Base-by-base conservation (phyloP, 1,140 invertebrate species). In the Venustaconcha ellipsiformis region DNA sequence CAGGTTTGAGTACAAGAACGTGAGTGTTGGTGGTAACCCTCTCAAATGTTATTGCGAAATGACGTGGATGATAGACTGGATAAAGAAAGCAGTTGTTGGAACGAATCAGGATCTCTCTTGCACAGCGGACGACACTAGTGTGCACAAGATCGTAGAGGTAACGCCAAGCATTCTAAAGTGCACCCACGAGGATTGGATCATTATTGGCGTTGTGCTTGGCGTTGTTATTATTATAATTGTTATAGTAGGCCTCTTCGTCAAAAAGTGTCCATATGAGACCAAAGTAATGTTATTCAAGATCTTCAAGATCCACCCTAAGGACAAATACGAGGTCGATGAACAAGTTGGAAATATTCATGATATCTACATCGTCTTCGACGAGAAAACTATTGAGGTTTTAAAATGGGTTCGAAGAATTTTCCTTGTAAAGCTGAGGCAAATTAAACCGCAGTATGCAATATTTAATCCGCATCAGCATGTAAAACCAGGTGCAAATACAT, bases 251-350 rank as follows among this genome's bases (percentile, higher is more conserved):
- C 66, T 83, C 12, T 81, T 79, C 1, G 82, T 78, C 23, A 81
- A 78, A 76, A 30, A 79, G 37, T 83, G 82, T 71, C 79, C 79
- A 2, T 83, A 83, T 26, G 82, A 83, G 62, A 83, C 82, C 12
- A 83, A 83, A 75, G 82, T 83, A 57, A 67, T 83, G 20, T 17
- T 83, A 37, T 81, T 70, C 26, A 76, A 72, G 70, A 55, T 81
- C 15, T 76, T 81, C n/a, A 23, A 75, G 1, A 78, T 81, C 1
- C 82, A 83, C 67, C 79, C 82, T 11, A 55, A 58, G 2, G 78
- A 80, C 58, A 79, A 72, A 12, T 81, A 80, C 56, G n/a, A 66
- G 23, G 70, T 81, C 12, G 82, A 83, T 37, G 14, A 63, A 18
- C 68, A 67, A 2, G 64, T 63, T 6, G 58, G 56, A 18, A 79